Percentiles rank a stretch among this genome's conserved stretches.
These are phyloP conservation scores for Diarsia brunnea DNA, from an alignment of 2,888 invertebrate species.

Conservation along the genomic window DNA sequence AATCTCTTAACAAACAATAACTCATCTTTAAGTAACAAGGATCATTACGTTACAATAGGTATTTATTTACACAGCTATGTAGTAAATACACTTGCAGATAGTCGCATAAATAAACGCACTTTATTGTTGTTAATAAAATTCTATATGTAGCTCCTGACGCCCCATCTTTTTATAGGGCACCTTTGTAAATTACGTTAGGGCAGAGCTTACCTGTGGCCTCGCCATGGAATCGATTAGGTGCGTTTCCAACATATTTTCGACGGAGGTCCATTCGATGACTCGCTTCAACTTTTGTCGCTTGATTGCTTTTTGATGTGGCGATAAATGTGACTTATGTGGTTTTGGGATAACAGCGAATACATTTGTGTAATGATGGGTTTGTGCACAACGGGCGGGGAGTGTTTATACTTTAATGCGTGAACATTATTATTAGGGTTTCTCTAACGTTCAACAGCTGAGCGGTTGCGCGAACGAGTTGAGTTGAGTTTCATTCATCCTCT, in stretches of 20 bases:
- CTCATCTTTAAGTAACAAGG: conserved; percentile 50
- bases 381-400: conserved; percentile 83
- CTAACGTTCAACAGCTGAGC: conserved; percentile 48
- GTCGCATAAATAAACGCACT: conserved; percentile 69
- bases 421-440: conserved; percentile 82
- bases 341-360: conserved; percentile 81
- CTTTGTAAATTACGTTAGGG: conserved; percentile 79
- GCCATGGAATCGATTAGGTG: conserved; percentile 84
- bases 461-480: neutral
- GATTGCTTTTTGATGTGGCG: conserved; percentile 90
- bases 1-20: conserved; percentile 45
- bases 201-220: conserved; percentile 78
- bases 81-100: conserved; percentile 60
- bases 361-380: conserved; percentile 85
- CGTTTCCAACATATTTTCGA: conserved; percentile 81
- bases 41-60: conserved; percentile 57
- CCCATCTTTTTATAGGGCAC: conserved; percentile 77
- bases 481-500: conserved; percentile 56
- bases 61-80: conserved; percentile 59
- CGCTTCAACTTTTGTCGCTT: conserved; percentile 86
- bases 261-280: conserved; percentile 80
- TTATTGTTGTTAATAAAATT: conserved; percentile 74
- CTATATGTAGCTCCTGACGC: conserved; percentile 70
- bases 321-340: conserved; percentile 90
- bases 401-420: conserved; percentile 80